A percentile compares a stretch with the other conserved stretches of the same genome.
These are phyloP conservation scores for Lophura swinhoii DNA, from an alignment of 2,797 vertebrate species.

Conservation along the genomic window DNA sequence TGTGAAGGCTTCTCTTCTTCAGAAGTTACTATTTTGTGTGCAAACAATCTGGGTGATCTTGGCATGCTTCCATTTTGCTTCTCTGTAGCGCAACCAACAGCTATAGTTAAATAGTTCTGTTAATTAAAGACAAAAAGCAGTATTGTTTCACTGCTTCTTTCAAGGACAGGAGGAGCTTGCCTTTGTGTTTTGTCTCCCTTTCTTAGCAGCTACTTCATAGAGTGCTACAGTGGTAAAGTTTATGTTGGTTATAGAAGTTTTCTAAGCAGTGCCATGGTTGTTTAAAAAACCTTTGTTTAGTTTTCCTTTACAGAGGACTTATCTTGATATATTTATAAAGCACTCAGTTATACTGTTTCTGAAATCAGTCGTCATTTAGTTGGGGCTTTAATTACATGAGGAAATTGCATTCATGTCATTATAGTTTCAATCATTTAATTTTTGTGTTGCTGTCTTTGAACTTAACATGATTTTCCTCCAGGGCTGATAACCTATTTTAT, in stretches of 20 bases:
- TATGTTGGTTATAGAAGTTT: neutral
- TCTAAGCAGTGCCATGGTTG: neutral
- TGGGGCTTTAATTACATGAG: neutral
- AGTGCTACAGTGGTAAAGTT: neutral
- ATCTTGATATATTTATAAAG: neutral
- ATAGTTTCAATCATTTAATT: neutral
- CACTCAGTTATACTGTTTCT: neutral
- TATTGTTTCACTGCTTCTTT: neutral
- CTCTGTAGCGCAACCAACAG: neutral
- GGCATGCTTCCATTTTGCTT: neutral
- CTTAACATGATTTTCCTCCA: neutral
- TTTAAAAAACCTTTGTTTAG: neutral
- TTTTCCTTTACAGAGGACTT: neutral
- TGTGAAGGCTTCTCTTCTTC: constrained; percentile 10
- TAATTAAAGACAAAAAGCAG: constrained; percentile 11
- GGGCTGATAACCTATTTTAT: neutral
- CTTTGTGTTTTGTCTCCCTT: neutral
- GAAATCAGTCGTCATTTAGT: neutral
- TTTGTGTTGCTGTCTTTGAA: neutral
- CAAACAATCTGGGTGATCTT: constrained; percentile 20
- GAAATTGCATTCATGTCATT: neutral
- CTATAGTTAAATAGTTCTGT: neutral
- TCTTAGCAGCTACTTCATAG: neutral
- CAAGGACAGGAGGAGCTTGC: neutral
- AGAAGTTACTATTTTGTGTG: neutral